Evolutionary conservation across 1,140 invertebrate genomes (phyloP), one percentile per base, ranked within the genome.

Genomic region (Lepidurus couesii): DNA sequence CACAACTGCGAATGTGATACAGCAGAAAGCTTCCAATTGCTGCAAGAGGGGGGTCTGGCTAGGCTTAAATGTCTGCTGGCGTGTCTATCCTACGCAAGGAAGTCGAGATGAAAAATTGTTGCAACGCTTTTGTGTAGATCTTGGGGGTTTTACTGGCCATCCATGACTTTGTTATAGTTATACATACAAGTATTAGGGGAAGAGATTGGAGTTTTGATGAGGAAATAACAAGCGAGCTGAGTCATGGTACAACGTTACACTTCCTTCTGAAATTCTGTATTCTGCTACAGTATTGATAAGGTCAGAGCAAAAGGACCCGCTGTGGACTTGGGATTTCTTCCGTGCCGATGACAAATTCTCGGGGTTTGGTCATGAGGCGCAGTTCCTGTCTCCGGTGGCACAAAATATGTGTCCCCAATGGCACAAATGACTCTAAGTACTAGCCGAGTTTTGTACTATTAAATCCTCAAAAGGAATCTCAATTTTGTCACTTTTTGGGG

Each of bases 11-110:
- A 65, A 65, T 65, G 53, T 65, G 53, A 65, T 65, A 7, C 53
- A 65, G 53, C 53, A 21, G 21, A 65, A 65, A 65, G n/a, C 53
- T 65, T 65, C 53, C 53, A n/a, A 65, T 65, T 65, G 16, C 53
- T 65, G 13, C 6, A 21, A 65, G 53, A 65, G 9, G 9, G 53
- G 53, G 53, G 16, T 21, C 16, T 16, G n/a, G 34, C 2, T 34
- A 34, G 2, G 34, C 2, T 34, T 4, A 34, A 3, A 34, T 34
- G 34, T 34, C 34, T 34, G 34, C 34, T 34, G 34, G 34, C 3
- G 2, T 34, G 34, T 34, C 34, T 34, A 34, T 34, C 34, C 2
- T 4, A 34, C 34, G 2, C 34, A 34, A 34, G 34, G 34, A 34
- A 65, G 21, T 13, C 53, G 21, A 65, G 53, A 65, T 65, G 53